phyloP scores from a whole-genome alignment of 2,888 invertebrate species.

The Chloromyia formosa region DNA sequence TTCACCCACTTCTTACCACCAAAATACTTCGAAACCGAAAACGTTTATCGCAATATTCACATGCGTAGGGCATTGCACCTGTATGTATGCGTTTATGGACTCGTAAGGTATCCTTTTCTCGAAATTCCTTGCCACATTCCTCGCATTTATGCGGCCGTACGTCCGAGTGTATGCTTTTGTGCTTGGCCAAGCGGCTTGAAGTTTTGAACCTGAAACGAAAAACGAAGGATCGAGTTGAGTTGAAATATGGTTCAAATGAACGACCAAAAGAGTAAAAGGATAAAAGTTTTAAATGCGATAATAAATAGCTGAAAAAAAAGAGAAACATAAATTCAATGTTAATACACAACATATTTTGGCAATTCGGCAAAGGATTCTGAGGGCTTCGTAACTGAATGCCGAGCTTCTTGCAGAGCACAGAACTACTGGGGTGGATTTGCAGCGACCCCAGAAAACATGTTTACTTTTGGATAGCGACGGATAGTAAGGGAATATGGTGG shows the following conservation, averaged over 20 bases:
- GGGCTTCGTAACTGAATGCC: no score
- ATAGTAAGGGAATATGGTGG: no score
- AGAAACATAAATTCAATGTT: constrained; percentile 1
- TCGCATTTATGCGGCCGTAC: constrained; percentile 71
- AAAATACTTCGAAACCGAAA: constrained; percentile 80
- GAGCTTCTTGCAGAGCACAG: no score
- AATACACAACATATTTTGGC: background rate
- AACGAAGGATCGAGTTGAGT: background rate
- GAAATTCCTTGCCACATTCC: constrained; percentile 70
- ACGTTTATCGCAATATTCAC: constrained; percentile 78
- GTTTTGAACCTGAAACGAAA: constrained; percentile 55
- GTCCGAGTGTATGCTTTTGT: constrained; percentile 69
- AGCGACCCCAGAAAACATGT: no score
- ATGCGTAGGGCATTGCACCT: constrained; percentile 80
- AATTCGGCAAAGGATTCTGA: no score
- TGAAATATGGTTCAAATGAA: background rate
- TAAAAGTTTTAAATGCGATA: background rate
- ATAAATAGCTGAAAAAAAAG: constrained; percentile 6
- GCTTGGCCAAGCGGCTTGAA: constrained; percentile 57
- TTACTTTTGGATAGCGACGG: no score
- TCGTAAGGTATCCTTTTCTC: constrained; percentile 76
- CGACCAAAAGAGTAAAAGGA: background rate
- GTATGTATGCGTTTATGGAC: constrained; percentile 81
- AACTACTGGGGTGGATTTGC: no score
- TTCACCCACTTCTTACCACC: constrained; percentile 66